Evolutionary conservation across 2,888 invertebrate species (phyloP).

Genomic region (Acleris cristana): DNA sequence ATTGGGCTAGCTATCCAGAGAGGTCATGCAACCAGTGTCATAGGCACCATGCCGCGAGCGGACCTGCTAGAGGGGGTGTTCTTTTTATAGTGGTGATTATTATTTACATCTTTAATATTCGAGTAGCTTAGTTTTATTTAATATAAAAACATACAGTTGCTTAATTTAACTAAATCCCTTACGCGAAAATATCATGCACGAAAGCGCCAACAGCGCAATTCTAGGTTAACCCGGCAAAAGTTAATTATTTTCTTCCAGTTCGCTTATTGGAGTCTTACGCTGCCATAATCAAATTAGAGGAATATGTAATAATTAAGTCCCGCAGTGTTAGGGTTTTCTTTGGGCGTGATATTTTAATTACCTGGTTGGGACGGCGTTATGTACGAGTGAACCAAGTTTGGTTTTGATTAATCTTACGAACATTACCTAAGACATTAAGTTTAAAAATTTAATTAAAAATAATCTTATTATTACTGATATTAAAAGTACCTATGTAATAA

Average conservation of each 20-base stretch:
- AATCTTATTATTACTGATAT: no score
- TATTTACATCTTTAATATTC: no score
- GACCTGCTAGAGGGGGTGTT: no score
- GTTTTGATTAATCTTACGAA: neutral
- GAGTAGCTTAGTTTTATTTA: no score
- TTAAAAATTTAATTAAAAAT: no score
- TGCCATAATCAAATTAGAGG: slow-evolving; percentile 17
- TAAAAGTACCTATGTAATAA: neutral
- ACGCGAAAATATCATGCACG: neutral
- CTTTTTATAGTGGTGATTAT: no score
- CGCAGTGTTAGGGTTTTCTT: slow-evolving; percentile 50
- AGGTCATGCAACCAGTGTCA: no score
- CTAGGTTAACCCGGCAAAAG: slow-evolving; percentile 1
- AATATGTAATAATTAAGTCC: slow-evolving; percentile 46
- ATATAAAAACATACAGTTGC: neutral
- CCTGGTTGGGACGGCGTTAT: slow-evolving; percentile 54
- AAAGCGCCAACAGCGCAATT: neutral
- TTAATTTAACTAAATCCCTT: neutral
- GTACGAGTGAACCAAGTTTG: slow-evolving; percentile 28
- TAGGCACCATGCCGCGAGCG: no score
- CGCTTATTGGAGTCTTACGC: slow-evolving; percentile 23
- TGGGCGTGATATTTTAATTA: slow-evolving; percentile 79
- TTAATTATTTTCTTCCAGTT: slow-evolving; percentile 32
- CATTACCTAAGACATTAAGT: no score
- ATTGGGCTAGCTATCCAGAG: no score